A percentile compares a stretch with the other conserved stretches of the same genome.
phyloP scores from a whole-genome alignment of 1,140 invertebrate genomes.

The Platyscapa corneri region DNA sequence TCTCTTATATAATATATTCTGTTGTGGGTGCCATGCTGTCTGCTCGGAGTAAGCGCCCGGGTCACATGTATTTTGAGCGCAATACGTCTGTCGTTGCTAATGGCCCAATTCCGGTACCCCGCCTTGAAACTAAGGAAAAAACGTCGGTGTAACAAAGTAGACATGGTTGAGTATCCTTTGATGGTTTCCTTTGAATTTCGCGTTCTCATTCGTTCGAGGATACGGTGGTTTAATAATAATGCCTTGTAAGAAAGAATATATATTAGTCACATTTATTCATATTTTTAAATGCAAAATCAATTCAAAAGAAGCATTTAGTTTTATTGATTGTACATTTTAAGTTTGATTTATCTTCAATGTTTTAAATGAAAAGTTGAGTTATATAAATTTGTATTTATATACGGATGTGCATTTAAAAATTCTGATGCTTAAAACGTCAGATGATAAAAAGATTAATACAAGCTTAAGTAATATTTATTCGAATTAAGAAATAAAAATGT shows the following conservation, averaged over 20 bases:
- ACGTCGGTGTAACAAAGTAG: neutral
- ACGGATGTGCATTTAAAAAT: no score
- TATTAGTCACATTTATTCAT: neutral
- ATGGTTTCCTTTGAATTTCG: neutral
- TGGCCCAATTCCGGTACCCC: constrained; percentile 45
- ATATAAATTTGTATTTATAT: no score
- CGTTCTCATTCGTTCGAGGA: neutral
- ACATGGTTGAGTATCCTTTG: constrained; percentile 7
- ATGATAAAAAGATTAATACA: no score
- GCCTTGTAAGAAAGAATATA: neutral
- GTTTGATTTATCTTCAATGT: no score
- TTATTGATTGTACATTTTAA: no score
- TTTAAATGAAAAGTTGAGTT: no score
- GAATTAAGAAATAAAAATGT: no score
- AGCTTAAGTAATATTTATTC: no score
- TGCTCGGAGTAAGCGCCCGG: constrained; percentile 53
- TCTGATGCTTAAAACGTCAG: no score
- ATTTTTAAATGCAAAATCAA: no score
- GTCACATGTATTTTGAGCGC: constrained; percentile 55
- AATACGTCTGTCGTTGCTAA: constrained; percentile 49
- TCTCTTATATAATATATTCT: neutral
- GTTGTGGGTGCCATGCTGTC: constrained; percentile 70
- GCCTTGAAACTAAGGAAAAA: neutral
- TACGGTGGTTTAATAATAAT: neutral
- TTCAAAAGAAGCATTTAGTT: no score